These are phyloP conservation scores for Neocrepidodera transversa DNA, from an alignment of 2,888 invertebrate species.

Conservation along the genomic window DNA sequence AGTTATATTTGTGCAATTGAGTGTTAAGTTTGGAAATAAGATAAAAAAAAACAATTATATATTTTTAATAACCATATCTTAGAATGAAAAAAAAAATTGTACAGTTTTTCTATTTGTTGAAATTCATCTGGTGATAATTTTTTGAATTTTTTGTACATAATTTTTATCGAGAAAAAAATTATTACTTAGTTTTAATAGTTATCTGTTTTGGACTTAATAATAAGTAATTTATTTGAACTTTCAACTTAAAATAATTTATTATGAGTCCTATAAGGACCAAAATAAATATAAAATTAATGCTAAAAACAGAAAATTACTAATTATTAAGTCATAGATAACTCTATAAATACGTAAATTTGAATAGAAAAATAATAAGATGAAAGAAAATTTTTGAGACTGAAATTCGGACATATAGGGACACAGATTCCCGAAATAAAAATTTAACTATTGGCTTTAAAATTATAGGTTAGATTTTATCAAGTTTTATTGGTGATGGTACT, in stretches of 20 bases:
- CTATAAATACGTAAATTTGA: constrained; percentile 23
- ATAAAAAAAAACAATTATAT: constrained; percentile 38
- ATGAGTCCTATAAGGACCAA: no score
- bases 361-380: constrained; percentile 23
- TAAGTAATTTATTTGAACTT: neutral
- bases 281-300: no score
- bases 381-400: constrained; percentile 38
- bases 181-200: no score
- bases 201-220: neutral
- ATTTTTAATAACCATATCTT: constrained; percentile 47
- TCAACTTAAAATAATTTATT: no score
- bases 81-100: constrained; percentile 37
- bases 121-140: constrained; percentile 41
- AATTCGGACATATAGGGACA: constrained; percentile 40
- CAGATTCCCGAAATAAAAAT: constrained; percentile 25
- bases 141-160: constrained; percentile 39
- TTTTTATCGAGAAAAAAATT: constrained; percentile 30
- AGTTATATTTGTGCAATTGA: constrained; percentile 43
- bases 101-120: constrained; percentile 44
- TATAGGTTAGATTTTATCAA: constrained; percentile 26
- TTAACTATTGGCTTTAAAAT: constrained; percentile 35
- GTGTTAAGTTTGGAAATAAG: constrained; percentile 42
- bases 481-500: constrained; percentile 19
- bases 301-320: no score
- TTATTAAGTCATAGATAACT: neutral